Evolutionary conservation across 2,797 vertebrate species (phyloP).

Genomic region (Thripadectes ignobilis): DNA sequence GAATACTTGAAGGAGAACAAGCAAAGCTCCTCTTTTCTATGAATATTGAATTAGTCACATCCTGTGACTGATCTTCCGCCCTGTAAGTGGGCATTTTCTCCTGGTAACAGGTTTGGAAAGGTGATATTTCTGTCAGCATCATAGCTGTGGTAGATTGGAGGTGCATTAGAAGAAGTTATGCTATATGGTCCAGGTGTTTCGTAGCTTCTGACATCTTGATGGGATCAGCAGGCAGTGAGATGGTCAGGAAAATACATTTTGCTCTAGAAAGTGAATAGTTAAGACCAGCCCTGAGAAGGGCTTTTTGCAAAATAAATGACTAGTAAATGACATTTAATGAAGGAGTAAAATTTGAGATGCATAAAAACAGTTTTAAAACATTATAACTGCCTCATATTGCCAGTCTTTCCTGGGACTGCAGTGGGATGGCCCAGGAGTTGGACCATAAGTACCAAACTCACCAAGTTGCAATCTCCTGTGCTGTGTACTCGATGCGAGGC

Average conservation of each 20-base stretch:
- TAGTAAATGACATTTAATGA: not conserved
- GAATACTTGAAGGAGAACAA: not conserved
- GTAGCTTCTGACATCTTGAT: not conserved
- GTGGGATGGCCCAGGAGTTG: not conserved
- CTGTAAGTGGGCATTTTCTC: not conserved
- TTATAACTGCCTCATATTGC: not conserved
- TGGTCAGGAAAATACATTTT: not conserved
- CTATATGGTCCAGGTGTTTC: not conserved
- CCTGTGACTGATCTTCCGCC: not conserved
- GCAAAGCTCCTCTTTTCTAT: not conserved
- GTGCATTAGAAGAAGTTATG: not conserved
- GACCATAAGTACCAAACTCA: conserved; percentile 58
- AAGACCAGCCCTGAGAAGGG: not conserved
- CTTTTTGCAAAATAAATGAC: not conserved
- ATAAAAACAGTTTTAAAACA: not conserved
- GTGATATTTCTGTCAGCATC: not conserved
- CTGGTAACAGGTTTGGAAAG: not conserved
- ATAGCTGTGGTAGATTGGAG: not conserved
- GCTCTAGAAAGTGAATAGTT: not conserved
- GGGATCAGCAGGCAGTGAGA: not conserved
- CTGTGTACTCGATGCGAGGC: conserved; percentile 81
- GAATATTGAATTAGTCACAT: not conserved
- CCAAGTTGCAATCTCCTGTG: conserved; percentile 83
- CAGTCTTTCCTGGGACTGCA: not conserved
- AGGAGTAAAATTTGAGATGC: not conserved